phyloP scores from a whole-genome alignment of 2,888 invertebrate genomes.

The Hermaeophaga mercurialis region DNA sequence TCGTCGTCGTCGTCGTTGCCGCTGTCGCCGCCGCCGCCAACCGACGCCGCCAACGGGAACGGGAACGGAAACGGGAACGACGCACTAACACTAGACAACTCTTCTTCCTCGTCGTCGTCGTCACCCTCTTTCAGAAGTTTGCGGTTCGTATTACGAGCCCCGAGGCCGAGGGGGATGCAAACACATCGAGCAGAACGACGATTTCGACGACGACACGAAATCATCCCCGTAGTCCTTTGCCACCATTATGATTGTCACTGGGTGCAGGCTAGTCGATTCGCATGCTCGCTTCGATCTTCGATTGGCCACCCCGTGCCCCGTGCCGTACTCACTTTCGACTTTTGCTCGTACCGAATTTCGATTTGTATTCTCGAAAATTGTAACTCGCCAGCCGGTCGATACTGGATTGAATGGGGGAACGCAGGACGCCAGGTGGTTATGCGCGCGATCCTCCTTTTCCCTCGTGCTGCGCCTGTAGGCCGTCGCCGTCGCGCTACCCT shows the following conservation, averaged over 20 bases:
- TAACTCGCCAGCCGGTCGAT: conserved; percentile 58
- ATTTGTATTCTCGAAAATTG: conserved; percentile 52
- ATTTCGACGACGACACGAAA: conserved; percentile 34
- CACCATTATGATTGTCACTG: conserved; percentile 41
- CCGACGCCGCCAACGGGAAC: conserved; percentile 12
- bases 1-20: conserved; percentile 40
- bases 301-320: conserved; percentile 44
- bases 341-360: conserved; percentile 52
- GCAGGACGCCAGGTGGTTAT: conserved; percentile 59
- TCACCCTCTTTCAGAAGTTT: not conserved
- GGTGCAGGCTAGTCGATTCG: conserved; percentile 41
- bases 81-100: conserved; percentile 16
- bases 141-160: conserved; percentile 9
- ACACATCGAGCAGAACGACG: conserved; percentile 24
- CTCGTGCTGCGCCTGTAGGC: conserved; percentile 48
- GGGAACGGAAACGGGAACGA: conserved; percentile 18
- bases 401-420: conserved; percentile 58
- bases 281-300: conserved; percentile 50
- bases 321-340: conserved; percentile 44
- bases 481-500: conserved; percentile 33
- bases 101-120: conserved; percentile 16
- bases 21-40: conserved; percentile 21
- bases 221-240: conserved; percentile 38
- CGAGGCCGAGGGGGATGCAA: conserved; percentile 24
- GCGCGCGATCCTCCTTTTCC: conserved; percentile 50